Base-by-base conservation (phyloP, 2,888 invertebrate genomes). In the Pollenia griseotomentosa region DNA sequence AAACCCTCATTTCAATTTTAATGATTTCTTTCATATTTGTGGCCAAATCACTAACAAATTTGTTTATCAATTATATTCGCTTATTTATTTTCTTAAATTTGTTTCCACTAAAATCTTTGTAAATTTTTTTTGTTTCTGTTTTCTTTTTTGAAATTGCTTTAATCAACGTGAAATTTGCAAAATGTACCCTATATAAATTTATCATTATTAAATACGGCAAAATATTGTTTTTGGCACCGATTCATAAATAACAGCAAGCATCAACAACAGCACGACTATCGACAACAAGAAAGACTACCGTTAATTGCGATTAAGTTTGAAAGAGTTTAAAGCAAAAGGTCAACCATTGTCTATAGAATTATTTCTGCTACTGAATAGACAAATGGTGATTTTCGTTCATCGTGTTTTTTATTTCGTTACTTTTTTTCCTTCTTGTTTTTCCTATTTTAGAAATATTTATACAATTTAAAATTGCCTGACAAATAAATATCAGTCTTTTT, bases 151-250 rank as follows among this genome's bases (percentile, higher is more conserved):
- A 70, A 84, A 80, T 81, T 48, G 12, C 4, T 61, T 44, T 46
- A 79, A 70, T 63, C 70, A 85, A 74, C 48, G 55, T 68, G 63
- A 80, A 80, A 68, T 70, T 48, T 57, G 16, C 44, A 70, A 71
- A 57, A 40, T 44, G 42, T 61, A n/a, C 40, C 33, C 51, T 11
- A 53, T 77, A 44, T 33, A 48, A 57, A 73, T 23, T 79, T 59
- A 68, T 73, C 14, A 63, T 61, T 66, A 79, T 66, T 59, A 12
- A 73, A 73, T 68, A 65, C 55, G 40, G 19, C 42, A 59, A 59
- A 11, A 44, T 33, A 74, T 51, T 63, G 12, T 74, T 85, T 77
- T 81, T 85, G 85, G 85, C 85, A 85, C 8, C 70, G 48, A 71
- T 81, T 65, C 63, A 63, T 70, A 55, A 65, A 85, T 61, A 74